Evolutionary conservation across 1,140 invertebrate species (phyloP), one percentile per base, ranked within the genome.

Genomic region (Mamestra configurata): DNA sequence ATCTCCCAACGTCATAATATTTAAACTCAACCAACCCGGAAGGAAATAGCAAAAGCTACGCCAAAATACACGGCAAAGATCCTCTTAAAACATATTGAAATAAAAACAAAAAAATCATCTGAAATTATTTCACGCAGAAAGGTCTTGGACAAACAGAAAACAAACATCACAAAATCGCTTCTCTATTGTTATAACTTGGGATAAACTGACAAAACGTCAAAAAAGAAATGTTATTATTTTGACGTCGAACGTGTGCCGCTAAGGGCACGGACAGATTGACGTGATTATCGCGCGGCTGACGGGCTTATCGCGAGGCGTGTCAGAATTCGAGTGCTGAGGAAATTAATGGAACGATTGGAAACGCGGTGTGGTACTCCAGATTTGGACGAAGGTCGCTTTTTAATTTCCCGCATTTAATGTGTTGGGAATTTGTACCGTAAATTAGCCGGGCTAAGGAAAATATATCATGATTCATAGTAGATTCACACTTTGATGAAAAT

Each of bases 341-440:
- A 66, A 66, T 66, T 66, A 66, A 66, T 40, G 61, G 61, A 66
- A 66, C 40, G 35, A 66, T 66, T 66, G 61, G 27, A 66, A 66
- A 66, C 18, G 35, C 35, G 59, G 31, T 37, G 61, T 31, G 27
- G 31, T 10, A 40, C 35, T 66, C 35, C 61, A 66, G n/a, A 66
- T 40, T 66, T 66, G 61, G 35, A 66, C 61, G n/a, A 40, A 66
- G 61, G 61, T 40, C 18, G 61, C 35, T 66, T 40, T 40, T 66
- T 66, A 66, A 66, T 66, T 66, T 66, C 35, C 35, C 35, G 35
- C 18, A 37, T 66, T 66, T 66, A 37, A 37, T 64, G 31, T 18
- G 11, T 66, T 37, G n/a, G n/a, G 1, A 8, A 31, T 66, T 64
- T 40, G 35, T 66, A 7, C 31, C n/a, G 31, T 64, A 18, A 20